phyloP scores from a whole-genome alignment of 2,797 vertebrate species.

The Schizopygopsis malacanthus region DNA sequence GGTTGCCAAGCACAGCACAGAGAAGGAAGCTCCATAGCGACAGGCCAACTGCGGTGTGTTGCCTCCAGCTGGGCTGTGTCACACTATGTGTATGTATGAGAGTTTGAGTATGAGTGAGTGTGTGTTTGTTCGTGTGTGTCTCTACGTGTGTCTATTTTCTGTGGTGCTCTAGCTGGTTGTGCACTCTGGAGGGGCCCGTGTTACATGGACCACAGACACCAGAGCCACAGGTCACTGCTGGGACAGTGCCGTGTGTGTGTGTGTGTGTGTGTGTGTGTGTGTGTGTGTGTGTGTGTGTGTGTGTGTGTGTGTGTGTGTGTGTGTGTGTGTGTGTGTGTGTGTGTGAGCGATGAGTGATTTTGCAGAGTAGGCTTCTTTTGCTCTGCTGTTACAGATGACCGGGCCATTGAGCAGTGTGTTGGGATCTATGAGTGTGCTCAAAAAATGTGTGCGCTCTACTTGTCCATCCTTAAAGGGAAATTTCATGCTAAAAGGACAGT shows the following conservation, averaged over 20 bases:
- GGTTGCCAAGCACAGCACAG: conserved; percentile 77
- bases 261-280: conserved; percentile 27
- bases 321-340: conserved; percentile 29
- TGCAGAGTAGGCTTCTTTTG: conserved; percentile 18
- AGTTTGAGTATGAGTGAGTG: conserved; percentile 44
- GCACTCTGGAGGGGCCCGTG: conserved; percentile 62
- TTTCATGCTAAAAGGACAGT: background rate
- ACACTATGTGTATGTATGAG: conserved; percentile 48
- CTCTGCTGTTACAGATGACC: conserved; percentile 27
- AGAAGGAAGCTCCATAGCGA: conserved; percentile 76
- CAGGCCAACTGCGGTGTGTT: conserved; percentile 73
- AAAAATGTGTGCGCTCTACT: background rate
- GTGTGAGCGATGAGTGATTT: conserved; percentile 36
- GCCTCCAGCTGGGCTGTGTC: conserved; percentile 73
- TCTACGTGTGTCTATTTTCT: conserved; percentile 51
- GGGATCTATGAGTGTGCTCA: conserved; percentile 4
- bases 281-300: conserved; percentile 33
- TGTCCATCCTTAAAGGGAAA: background rate
- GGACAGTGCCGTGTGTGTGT: conserved; percentile 61
- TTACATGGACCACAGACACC: conserved; percentile 75
- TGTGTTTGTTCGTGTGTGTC: conserved; percentile 46
- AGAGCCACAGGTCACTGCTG: conserved; percentile 72
- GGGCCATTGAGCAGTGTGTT: conserved; percentile 11
- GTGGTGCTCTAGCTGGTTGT: conserved; percentile 33
- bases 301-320: conserved; percentile 31